A percentile compares a stretch with the other conserved stretches of the same genome.
phyloP scores from a whole-genome alignment of 2,888 invertebrate genomes.

The Pachliopta kotzebuea region DNA sequence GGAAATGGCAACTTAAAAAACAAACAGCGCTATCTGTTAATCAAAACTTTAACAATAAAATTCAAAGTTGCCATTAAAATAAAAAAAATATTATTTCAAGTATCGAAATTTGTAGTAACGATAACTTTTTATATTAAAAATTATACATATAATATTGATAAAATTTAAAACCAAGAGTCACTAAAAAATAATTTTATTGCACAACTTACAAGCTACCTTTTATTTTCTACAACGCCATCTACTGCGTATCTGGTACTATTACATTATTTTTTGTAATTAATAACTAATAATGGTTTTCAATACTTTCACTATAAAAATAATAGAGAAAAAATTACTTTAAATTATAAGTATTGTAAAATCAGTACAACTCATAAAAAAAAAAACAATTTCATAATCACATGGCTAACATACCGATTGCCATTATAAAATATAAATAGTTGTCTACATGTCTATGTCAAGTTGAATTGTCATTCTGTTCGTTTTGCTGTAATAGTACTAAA shows the following conservation, averaged over 20 bases:
- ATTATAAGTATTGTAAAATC: too few species aligned
- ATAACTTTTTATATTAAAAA: too few species aligned
- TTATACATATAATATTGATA: too few species aligned
- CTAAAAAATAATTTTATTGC: too few species aligned
- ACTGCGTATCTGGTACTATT: not conserved
- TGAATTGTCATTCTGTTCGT: constrained; percentile 22
- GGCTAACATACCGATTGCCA: constrained; percentile 1
- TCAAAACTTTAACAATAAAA: not conserved
- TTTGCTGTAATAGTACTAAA: constrained; percentile 15
- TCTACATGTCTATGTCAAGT: constrained; percentile 21
- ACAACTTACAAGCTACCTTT: too few species aligned
- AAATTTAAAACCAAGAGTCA: too few species aligned
- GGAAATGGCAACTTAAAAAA: not conserved
- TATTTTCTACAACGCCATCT: not conserved
- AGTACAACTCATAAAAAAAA: not conserved
- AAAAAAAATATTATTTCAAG: too few species aligned
- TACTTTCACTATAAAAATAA: too few species aligned
- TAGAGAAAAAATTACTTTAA: not conserved
- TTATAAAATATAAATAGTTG: not conserved
- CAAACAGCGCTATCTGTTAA: not conserved
- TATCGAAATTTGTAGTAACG: too few species aligned
- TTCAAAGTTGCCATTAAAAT: too few species aligned
- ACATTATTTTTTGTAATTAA: not conserved
- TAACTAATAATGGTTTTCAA: too few species aligned
- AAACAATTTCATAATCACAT: not conserved